Base-by-base conservation (phyloP, 2,113 vertebrate genomes). In the Callospermophilus lateralis region DNA sequence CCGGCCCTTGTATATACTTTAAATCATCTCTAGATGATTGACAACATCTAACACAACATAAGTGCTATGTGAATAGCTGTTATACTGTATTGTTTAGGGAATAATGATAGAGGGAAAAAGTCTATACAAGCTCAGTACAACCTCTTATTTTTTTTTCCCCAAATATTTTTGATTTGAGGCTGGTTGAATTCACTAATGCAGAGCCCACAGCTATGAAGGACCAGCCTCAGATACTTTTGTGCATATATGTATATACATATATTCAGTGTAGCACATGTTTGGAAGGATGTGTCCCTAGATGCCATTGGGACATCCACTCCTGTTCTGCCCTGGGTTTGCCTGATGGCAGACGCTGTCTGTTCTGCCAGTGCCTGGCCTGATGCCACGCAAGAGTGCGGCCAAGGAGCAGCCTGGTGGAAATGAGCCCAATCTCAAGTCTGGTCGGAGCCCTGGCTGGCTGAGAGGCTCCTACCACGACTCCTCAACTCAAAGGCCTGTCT, bases 161-260 rank as follows among this genome's bases (percentile, higher is more conserved):
- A 84, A 67, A 53, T 53, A 68, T 32, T 51, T 85, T 72, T 12
- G n/a, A 51, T 85, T n/a, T 24, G 12, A 2, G 15, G 37, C 39
- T 84, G 87, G 17, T 17, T 85, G 30, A 51, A 67, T 34, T 32
- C 32, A 67, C 39, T n/a, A 24, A 12, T 24, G 16, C 3, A 65
- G 61, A 68, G 77, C n/a, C 24, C 37, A n/a, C 2, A 34, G 48
- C 45, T 34, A 17, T 8, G 37, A n/a, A 37, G 8, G 39, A 61
- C 28, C 3, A 39, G 37, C 32, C 16, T 0, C 19, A 16, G 2
- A 8, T 9, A n/a, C 58, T 58, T 85, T 8, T 70, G 32, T 15
- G 15, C 26, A n/a, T 28, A 7, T 0, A 10, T 0, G 1, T 28
- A 32, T 1, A 4, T 2, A 4, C 2, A 8, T 3, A 0, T n/a